Conservation (phyloP, 2,797 vertebrate genomes). For the Alfaro cultratus region DNA sequence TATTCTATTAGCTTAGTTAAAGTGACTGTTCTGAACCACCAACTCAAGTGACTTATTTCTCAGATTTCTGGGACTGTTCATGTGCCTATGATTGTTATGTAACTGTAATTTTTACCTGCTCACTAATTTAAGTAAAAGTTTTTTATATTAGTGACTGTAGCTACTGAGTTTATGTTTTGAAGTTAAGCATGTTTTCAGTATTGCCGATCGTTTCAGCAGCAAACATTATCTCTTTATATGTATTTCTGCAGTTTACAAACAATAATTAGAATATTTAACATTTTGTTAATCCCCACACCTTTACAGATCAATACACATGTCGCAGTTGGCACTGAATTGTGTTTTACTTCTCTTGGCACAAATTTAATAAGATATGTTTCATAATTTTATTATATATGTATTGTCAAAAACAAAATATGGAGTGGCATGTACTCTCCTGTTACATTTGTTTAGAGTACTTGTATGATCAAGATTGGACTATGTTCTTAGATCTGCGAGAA, state of each 20-base stretch:
- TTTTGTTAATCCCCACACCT: not conserved
- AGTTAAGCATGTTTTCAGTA: not conserved
- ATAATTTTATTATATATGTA: not conserved
- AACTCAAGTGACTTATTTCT: not conserved
- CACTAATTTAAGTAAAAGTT: not conserved
- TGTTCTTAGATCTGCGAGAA: not conserved
- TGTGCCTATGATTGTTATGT: not conserved
- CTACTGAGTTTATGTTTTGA: not conserved
- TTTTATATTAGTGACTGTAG: not conserved
- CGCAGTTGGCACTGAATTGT: not conserved
- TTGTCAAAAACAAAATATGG: not conserved
- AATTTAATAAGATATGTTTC: not conserved
- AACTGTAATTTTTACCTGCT: not conserved
- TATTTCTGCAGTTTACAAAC: not conserved
- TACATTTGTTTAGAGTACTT: not conserved
- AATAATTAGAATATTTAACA: not conserved
- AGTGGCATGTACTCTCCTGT: not conserved
- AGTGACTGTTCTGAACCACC: not conserved
- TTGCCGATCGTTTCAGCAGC: not conserved
- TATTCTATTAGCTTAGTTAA: not conserved
- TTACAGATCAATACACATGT: not conserved
- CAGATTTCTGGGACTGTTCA: not conserved
- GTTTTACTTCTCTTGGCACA: not conserved
- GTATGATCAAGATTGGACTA: not conserved
- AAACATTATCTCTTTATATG: not conserved